These are phyloP conservation scores for Aythya fuligula DNA, from an alignment of 2,797 vertebrate genomes.

Conservation along the genomic window DNA sequence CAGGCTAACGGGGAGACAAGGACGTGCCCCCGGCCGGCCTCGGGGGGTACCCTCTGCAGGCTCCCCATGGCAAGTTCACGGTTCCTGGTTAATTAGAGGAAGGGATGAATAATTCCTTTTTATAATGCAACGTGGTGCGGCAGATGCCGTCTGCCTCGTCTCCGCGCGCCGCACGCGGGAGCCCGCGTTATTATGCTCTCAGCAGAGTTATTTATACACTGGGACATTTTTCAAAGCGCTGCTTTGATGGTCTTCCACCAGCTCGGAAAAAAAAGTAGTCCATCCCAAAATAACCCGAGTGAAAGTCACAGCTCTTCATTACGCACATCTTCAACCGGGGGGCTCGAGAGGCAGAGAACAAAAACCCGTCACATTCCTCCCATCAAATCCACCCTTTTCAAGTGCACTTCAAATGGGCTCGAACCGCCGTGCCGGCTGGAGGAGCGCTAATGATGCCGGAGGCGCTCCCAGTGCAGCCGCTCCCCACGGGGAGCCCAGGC, in stretches of 20 bases:
- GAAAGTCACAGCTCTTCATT: constrained; percentile 73
- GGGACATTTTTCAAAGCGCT: constrained; percentile 75
- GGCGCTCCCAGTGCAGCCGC: background rate
- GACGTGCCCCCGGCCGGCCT: background rate
- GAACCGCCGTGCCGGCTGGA: background rate
- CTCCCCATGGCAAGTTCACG: background rate
- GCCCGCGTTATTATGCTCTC: constrained; percentile 63
- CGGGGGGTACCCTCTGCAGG: background rate
- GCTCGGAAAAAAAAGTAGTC: constrained; percentile 73
- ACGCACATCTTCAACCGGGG: constrained; percentile 49
- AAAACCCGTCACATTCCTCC: constrained; percentile 64
- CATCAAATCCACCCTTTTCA: constrained; percentile 70
- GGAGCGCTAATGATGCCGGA: constrained; percentile 47
- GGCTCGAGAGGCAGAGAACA: constrained; percentile 58
- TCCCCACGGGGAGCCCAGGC: background rate
- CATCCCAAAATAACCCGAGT: constrained; percentile 73
- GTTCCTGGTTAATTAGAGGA: constrained; percentile 69
- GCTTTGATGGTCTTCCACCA: constrained; percentile 78
- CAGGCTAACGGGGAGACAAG: accelerated
- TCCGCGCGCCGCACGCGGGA: constrained; percentile 48
- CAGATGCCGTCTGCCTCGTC: constrained; percentile 67
- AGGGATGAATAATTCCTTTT: constrained; percentile 80
- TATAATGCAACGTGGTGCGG: constrained; percentile 55
- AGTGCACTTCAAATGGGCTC: constrained; percentile 67
- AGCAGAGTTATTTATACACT: constrained; percentile 77